Evolutionary conservation across 2,888 invertebrate species (phyloP), one percentile per base, ranked within the genome.

Genomic region (Axea sp.): DNA sequence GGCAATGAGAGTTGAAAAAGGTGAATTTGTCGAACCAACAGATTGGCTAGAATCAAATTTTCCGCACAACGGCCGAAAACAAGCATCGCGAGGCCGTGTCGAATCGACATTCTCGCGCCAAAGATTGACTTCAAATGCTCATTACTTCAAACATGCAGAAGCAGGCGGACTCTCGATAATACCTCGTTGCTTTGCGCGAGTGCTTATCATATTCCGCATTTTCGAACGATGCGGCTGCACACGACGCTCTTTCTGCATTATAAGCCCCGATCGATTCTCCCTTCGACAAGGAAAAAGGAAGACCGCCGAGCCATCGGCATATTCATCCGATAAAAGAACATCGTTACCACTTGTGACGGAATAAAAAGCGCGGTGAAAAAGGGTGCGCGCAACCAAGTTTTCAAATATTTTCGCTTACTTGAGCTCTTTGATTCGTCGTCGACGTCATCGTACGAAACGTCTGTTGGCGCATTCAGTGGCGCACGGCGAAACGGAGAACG

Each of bases 331-430:
- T 69, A 69, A 60, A 49, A 60, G 69, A 69, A 49, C 69, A 60
- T 51, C 60, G 45, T 17, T 24, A 51, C 22, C 69, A 60, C 59
- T 69, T 60, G 59, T 19, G 43, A 19, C 15, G 37, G 31, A 35
- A 55, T 53, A 69, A 53, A 69, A 60, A 59, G 11, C 22, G 26
- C 26, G 14, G 45, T 17, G 47, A 28, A 57, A 57, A 57, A 39
- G 47, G 17, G 33, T 22, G 19, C 17, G 45, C 64, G 11, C 24
- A 28, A 19, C 15, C 37, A 47, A 57, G 55, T 55, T 67, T 67
- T 67, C 39, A 35, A 67, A 67, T 67, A 67, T 67, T 57, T 67
- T 57, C 67, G 67, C 67, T 57, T 67, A 67, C 57, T 67, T 67
- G 67, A 67, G 67, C 49, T 31, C 67, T 67, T 67, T 57, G 57